phyloP scores from a whole-genome alignment of 2,797 vertebrate species.

The Sebastes oblongus region DNA sequence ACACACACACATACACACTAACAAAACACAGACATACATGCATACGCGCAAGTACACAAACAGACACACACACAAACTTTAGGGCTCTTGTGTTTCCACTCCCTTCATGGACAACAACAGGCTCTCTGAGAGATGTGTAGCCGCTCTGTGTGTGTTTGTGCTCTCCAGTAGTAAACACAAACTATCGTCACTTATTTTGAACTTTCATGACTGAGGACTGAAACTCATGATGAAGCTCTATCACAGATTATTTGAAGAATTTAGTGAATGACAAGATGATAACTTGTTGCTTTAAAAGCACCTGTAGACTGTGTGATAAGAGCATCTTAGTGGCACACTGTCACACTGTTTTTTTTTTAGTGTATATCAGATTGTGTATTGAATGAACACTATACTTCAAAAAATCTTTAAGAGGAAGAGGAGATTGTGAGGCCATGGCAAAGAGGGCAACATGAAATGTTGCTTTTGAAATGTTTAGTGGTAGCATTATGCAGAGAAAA shows the following conservation, averaged over 20 bases:
- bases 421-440: background rate
- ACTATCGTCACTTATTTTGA: background rate
- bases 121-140: constrained; percentile 59
- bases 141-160: constrained; percentile 15
- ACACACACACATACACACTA: constrained; percentile 49
- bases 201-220: background rate
- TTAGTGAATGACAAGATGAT: background rate
- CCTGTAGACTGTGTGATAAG: background rate
- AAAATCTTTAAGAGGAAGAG: background rate
- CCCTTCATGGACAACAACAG: constrained; percentile 70
- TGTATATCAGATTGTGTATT: background rate
- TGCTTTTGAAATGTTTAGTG: background rate
- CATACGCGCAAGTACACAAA: constrained; percentile 8
- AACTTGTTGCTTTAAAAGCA: background rate
- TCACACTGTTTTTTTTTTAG: background rate
- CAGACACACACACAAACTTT: constrained; percentile 49
- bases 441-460: background rate
- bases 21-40: constrained; percentile 52
- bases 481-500: background rate
- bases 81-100: constrained; percentile 70
- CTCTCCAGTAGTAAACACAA: constrained; percentile 50
- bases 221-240: background rate
- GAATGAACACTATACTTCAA: background rate
- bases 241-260: background rate
- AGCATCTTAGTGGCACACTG: background rate